These are phyloP conservation scores for Clupea harengus DNA, from an alignment of 2,113 vertebrate species.

Conservation along the genomic window DNA sequence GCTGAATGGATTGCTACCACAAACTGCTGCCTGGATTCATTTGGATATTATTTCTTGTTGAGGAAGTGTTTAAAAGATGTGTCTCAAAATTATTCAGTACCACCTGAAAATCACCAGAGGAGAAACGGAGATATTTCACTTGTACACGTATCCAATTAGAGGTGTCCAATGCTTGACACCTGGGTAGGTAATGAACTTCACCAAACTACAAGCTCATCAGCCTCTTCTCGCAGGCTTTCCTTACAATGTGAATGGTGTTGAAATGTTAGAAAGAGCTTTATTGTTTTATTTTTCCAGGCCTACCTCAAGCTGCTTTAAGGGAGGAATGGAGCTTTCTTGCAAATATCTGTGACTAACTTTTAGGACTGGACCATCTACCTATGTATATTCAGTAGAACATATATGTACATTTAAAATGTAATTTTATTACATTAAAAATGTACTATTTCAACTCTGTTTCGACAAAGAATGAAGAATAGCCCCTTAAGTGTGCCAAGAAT, in stretches of 20 bases:
- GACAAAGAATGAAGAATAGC: neutral
- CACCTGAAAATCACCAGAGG: no score
- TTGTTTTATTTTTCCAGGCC: neutral
- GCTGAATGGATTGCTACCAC: conserved; percentile 65
- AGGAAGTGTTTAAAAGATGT: conserved; percentile 18
- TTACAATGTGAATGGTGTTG: neutral
- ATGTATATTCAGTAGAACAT: neutral
- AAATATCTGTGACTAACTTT: neutral
- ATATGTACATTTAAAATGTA: neutral
- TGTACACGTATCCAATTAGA: no score
- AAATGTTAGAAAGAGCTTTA: neutral
- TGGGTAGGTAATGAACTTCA: neutral
- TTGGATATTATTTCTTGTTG: conserved; percentile 68
- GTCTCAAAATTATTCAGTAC: neutral
- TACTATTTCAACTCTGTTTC: neutral
- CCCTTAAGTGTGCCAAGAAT: no score
- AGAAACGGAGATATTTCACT: no score
- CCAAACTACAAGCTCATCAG: neutral
- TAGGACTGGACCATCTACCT: no score
- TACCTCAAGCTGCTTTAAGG: neutral
- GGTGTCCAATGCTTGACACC: no score
- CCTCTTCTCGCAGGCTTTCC: neutral
- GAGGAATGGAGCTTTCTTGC: neutral
- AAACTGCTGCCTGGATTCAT: conserved; percentile 69
- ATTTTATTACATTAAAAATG: no score